These are phyloP conservation scores for Trachemys scripta DNA, from an alignment of 2,113 vertebrate genomes.

Conservation along the genomic window DNA sequence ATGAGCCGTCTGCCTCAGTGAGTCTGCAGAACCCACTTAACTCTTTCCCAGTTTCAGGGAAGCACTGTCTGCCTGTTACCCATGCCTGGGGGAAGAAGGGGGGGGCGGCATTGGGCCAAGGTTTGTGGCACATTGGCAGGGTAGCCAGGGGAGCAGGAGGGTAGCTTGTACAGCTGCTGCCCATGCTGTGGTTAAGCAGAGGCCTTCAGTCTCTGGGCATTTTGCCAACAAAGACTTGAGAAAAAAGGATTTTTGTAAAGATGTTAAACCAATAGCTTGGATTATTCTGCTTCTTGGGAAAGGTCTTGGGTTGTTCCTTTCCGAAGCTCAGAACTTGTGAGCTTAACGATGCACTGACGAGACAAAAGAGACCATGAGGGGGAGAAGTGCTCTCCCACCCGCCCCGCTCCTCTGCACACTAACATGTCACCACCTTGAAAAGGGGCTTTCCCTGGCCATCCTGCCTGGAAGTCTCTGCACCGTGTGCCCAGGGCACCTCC, in stretches of 20 bases:
- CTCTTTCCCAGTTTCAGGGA: not conserved
- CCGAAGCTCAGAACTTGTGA: not conserved
- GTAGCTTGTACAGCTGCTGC: fast-evolving
- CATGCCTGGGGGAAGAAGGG: not conserved
- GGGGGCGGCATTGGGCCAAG: too few species aligned
- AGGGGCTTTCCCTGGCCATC: not conserved
- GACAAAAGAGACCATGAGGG: not conserved
- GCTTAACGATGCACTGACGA: not conserved
- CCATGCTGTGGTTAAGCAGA: fast-evolving
- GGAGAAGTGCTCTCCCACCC: not conserved
- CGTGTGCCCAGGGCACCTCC: not conserved
- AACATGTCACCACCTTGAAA: not conserved
- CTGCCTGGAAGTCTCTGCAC: fast-evolving
- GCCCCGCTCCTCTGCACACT: not conserved
- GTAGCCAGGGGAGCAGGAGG: not conserved
- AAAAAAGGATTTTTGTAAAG: not conserved
- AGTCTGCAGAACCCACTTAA: not conserved
- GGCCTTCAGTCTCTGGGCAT: not conserved
- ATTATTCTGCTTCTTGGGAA: not conserved
- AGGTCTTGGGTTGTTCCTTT: not conserved
- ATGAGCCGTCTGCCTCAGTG: not conserved
- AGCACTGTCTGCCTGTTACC: fast-evolving
- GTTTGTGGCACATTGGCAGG: not conserved
- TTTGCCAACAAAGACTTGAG: not conserved
- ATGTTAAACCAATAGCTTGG: not conserved